Evolutionary conservation across 2,113 vertebrate genomes (phyloP), one percentile per base, ranked within the genome.

Genomic region (Marmota flaviventris): DNA sequence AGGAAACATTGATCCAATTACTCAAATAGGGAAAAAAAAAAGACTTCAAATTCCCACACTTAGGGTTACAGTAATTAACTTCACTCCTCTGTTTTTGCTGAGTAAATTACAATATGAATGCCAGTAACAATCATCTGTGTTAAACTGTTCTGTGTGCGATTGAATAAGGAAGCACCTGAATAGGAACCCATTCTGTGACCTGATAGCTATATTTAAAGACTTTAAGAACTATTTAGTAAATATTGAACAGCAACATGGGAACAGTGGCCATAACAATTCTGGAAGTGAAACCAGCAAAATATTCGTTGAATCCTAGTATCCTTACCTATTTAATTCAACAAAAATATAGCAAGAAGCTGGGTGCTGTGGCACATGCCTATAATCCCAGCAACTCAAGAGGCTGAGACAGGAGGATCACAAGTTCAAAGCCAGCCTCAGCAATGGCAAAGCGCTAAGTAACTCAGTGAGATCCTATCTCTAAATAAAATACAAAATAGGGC

Each of bases 101-200:
- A 25, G 6, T 56, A 25, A 45, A 20, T 56, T 88, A 56, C 61
- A 94, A 95, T 97, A 98, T 97, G 7, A 96, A 97, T 69, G 96
- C 98, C 89, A 99, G 99, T 98, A 99, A 99, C 95, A 99, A 98
- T 9, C 99, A 99, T 98, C 98, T 0, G 99, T 99, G 0, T 99
- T 99, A 76, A 99, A 99, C 98, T 99, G 98, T 98, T 99, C 99
- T 0, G 99, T 99, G 63, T 98, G 99, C 0, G 99, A 99, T 98
- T 99, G 99, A 99, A 99, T 99, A 95, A 99, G 98, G 86, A 99
- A 99, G 63, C 99, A 99, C 0, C 99, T 99, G 0, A 99, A 99
- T 93, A 98, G 96, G 98, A 99, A 99, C 98, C 99, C 99, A 0
- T 98, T 99, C 8, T 99, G 99, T 12, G 99, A 99, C 93, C 99